phyloP scores from a whole-genome alignment of 1,140 invertebrate species.

The Aporrectodea caliginosa region DNA sequence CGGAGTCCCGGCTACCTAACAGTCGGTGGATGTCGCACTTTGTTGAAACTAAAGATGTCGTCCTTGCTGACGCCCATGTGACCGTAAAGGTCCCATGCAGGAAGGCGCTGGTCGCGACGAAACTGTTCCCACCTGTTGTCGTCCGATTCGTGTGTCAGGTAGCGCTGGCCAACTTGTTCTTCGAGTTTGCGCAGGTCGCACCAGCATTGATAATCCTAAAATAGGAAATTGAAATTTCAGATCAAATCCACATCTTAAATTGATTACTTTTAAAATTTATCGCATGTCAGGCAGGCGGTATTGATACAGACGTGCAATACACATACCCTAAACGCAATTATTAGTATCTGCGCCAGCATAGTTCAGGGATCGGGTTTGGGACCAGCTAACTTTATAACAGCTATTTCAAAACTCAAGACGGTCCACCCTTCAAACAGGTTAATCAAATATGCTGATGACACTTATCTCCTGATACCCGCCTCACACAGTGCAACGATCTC shows the following conservation, averaged over 20 bases:
- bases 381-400: too few species aligned
- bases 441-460: too few species aligned
- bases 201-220: constrained; percentile 91
- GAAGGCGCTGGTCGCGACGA: constrained; percentile 54
- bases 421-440: too few species aligned
- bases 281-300: background rate
- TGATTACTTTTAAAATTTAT: background rate
- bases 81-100: constrained; percentile 42
- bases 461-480: too few species aligned
- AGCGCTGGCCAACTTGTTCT: constrained; percentile 73
- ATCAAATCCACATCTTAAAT: background rate
- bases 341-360: too few species aligned
- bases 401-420: too few species aligned
- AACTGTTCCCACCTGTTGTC: constrained; percentile 80
- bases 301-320: background rate
- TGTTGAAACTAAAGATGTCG: constrained; percentile 18
- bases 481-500: too few species aligned
- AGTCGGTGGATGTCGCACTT: background rate
- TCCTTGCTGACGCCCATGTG: constrained; percentile 24
- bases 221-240: constrained; percentile 28
- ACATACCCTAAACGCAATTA: background rate
- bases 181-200: constrained; percentile 86
- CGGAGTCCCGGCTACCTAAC: background rate
- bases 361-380: too few species aligned
- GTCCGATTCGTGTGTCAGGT: constrained; percentile 93